Percentiles rank a stretch among this genome's conserved stretches.
Conservation (phyloP, 2,888 invertebrate species). For the Brachylomia viminalis region DNA sequence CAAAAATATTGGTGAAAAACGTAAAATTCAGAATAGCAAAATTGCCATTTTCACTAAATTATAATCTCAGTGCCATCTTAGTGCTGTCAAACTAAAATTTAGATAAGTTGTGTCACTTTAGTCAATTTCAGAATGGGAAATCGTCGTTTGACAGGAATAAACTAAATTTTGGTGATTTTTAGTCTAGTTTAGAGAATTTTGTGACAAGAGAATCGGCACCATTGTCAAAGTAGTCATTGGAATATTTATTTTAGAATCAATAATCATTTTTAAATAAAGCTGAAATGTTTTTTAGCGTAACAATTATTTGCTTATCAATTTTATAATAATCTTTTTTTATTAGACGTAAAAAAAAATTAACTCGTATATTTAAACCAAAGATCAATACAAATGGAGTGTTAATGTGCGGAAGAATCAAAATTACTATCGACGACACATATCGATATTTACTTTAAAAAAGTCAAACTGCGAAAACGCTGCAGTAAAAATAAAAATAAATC, state of each 20-base stretch:
- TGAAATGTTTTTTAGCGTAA: too few relatives aligned
- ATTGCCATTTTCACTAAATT: too few relatives aligned
- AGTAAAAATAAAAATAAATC: neutral
- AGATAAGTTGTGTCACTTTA: too few relatives aligned
- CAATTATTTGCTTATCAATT: neutral
- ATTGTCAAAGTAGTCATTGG: neutral
- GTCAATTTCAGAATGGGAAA: too few relatives aligned
- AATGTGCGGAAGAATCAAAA: slow-evolving; percentile 9
- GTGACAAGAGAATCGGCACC: too few relatives aligned
- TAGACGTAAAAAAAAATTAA: neutral
- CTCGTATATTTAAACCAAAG: neutral
- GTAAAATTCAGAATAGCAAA: too few relatives aligned
- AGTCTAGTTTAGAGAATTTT: too few relatives aligned
- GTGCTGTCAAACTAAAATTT: too few relatives aligned
- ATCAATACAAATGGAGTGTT: slow-evolving; percentile 19
- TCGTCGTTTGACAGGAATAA: too few relatives aligned
- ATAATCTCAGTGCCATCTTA: too few relatives aligned
- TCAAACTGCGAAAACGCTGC: neutral
- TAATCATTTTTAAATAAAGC: neutral
- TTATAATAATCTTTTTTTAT: neutral
- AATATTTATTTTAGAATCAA: slow-evolving; percentile 24
- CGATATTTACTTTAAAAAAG: neutral
- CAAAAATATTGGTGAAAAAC: too few relatives aligned
- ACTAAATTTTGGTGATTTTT: too few relatives aligned
- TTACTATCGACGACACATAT: neutral